Evolutionary conservation across 2,113 vertebrate genomes (phyloP).

Genomic region (Candoia aspera): DNA sequence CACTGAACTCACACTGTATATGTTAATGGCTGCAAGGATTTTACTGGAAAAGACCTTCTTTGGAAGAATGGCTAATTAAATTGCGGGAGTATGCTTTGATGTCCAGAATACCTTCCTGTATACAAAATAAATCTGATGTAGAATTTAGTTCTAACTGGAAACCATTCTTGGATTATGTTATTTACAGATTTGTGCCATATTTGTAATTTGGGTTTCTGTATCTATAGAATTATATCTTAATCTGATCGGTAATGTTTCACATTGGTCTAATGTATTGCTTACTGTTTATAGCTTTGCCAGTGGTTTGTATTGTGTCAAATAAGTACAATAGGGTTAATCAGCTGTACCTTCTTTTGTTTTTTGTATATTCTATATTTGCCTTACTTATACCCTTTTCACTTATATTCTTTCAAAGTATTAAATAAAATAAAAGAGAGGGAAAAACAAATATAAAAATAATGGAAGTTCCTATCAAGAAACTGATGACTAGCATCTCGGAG

Average conservation of each 20-base stretch:
- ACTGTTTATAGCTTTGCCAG: background rate
- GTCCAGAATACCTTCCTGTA: background rate
- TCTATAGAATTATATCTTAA: background rate
- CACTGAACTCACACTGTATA: background rate
- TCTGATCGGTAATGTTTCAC: background rate
- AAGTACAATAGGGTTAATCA: background rate
- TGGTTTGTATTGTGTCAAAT: background rate
- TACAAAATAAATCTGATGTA: background rate
- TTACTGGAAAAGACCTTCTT: background rate
- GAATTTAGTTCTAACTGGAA: background rate
- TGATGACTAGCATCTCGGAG: background rate
- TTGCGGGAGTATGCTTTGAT: background rate
- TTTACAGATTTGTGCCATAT: background rate
- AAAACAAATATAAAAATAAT: background rate
- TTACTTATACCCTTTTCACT: background rate
- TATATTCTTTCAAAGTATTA: background rate
- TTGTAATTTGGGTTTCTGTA: background rate
- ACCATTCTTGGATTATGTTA: background rate
- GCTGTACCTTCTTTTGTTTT: background rate
- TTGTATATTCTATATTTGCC: background rate
- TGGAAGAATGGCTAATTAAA: background rate
- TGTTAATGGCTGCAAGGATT: background rate
- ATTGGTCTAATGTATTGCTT: background rate
- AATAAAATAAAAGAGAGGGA: background rate
- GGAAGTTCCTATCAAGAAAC: background rate